Percentiles rank a stretch among this genome's conserved stretches.
Evolutionary conservation across 2,113 vertebrate genomes (phyloP).

Genomic region (Notechis scutatus): DNA sequence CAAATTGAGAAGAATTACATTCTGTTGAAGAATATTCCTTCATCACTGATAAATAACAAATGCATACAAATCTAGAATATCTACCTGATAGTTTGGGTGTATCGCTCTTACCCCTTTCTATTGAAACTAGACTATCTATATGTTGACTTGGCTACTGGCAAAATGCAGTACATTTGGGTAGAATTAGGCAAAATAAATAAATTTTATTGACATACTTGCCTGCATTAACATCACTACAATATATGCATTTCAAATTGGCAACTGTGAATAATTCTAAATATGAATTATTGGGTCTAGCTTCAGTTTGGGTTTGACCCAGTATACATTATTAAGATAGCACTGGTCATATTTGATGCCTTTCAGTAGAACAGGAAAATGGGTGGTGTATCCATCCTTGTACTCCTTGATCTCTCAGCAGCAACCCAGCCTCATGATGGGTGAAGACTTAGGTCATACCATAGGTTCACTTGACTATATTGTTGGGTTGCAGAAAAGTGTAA

Average conservation of each 20-base stretch:
- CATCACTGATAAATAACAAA: neutral
- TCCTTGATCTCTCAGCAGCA: neutral
- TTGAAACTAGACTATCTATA: neutral
- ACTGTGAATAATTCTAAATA: neutral
- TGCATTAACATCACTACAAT: neutral
- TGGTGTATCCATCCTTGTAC: neutral
- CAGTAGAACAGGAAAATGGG: neutral
- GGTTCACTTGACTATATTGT: constrained; percentile 21
- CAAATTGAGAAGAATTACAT: neutral
- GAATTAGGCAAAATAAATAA: neutral
- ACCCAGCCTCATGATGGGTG: neutral
- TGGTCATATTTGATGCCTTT: neutral
- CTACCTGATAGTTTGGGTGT: neutral
- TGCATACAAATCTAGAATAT: neutral
- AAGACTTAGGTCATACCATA: constrained; percentile 7
- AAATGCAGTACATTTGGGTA: neutral
- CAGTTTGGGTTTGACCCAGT: neutral
- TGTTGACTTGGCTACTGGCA: neutral
- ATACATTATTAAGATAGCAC: neutral
- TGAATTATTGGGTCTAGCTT: neutral
- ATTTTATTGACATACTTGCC: neutral
- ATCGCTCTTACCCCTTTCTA: neutral
- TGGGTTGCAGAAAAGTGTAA: neutral
- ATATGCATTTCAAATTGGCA: neutral
- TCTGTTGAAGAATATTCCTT: neutral